phyloP scores from a whole-genome alignment of 2,888 invertebrate species.

The Luperina testacea region DNA sequence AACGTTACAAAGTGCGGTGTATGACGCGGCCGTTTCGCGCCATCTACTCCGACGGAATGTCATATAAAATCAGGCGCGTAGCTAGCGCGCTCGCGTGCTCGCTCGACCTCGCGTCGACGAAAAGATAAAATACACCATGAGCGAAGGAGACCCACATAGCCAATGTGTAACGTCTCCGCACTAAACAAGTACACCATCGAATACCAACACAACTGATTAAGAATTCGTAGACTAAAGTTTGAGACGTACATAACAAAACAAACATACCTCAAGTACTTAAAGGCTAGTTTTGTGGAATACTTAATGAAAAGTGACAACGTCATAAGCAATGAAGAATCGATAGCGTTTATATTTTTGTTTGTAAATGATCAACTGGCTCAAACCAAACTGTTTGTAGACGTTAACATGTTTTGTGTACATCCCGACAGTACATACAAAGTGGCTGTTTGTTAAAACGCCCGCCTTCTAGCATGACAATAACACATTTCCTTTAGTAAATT shows the following conservation, averaged over 20 bases:
- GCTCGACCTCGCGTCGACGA: constrained; percentile 53
- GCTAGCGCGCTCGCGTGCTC: constrained; percentile 62
- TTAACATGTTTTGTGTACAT: constrained; percentile 18
- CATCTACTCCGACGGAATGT: constrained; percentile 80
- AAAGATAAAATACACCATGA: constrained; percentile 75
- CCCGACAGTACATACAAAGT: background rate
- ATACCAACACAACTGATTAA: constrained; percentile 39
- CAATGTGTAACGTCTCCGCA: constrained; percentile 59
- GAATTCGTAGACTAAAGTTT: constrained; percentile 32
- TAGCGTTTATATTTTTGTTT: constrained; percentile 28
- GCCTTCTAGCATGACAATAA: constrained; percentile 14
- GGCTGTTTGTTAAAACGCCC: background rate
- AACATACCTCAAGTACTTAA: constrained; percentile 2
- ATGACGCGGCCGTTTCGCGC: constrained; percentile 79
- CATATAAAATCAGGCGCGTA: constrained; percentile 54
- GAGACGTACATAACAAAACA: background rate
- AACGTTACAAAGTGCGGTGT: constrained; percentile 67
- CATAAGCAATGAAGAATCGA: constrained; percentile 5
- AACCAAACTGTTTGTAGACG: constrained; percentile 1
- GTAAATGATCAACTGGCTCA: constrained; percentile 16
- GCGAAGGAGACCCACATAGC: constrained; percentile 71
- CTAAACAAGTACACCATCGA: constrained; percentile 50
- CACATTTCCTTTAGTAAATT: constrained; percentile 33
- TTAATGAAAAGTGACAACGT: constrained; percentile 29
- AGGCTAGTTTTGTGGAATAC: constrained; percentile 17